Evolutionary conservation across 2,797 vertebrate genomes (phyloP).

Genomic region (Melopsittacus undulatus): DNA sequence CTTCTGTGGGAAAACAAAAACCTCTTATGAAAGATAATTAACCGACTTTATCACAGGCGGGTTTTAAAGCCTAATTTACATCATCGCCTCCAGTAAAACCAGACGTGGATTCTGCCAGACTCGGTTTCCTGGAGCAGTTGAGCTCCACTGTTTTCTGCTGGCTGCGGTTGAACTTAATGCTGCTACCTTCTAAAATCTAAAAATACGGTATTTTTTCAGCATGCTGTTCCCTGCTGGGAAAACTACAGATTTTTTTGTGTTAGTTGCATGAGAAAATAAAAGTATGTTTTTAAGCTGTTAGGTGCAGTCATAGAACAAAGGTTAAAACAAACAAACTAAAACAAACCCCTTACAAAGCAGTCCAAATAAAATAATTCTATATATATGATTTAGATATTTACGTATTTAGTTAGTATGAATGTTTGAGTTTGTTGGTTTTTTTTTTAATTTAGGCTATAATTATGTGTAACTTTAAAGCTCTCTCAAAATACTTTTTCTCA

Average conservation of each 20-base stretch:
- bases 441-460: not conserved
- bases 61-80: not conserved
- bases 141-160: not conserved
- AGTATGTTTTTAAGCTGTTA: not conserved
- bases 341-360: not conserved
- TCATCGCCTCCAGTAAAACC: not conserved
- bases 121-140: not conserved
- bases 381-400: not conserved
- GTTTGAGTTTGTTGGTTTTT: not conserved
- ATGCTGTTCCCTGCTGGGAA: not conserved
- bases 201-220: rapidly evolving
- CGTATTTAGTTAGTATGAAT: not conserved
- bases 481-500: not conserved
- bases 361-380: not conserved
- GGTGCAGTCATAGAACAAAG: not conserved
- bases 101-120: not conserved
- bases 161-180: not conserved
- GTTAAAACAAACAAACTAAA: not conserved
- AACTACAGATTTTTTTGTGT: not conserved
- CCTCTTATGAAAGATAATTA: not conserved
- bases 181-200: not conserved
- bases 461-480: not conserved
- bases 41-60: not conserved
- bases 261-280: not conserved
- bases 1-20: rapidly evolving